Conservation (phyloP, 1,140 invertebrate genomes). For the Oscheius sp. region DNA sequence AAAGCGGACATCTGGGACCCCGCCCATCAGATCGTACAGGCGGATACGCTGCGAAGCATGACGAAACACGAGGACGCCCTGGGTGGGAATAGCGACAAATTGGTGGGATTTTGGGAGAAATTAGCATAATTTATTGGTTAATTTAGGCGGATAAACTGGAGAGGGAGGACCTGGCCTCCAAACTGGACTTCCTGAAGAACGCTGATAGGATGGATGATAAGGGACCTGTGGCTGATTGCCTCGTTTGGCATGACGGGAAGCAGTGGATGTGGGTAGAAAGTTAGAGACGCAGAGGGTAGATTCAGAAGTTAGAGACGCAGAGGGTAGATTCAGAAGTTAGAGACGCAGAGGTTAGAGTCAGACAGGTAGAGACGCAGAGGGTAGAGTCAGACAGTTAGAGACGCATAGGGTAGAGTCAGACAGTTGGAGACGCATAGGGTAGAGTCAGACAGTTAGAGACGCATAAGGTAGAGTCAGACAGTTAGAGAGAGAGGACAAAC, state of each 20-base stretch:
- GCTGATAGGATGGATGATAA: conserved; percentile 82
- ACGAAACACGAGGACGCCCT: conserved; percentile 66
- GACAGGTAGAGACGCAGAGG: no score
- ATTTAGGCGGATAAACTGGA: conserved; percentile 74
- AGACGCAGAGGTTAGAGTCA: no score
- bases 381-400: no score
- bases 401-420: no score
- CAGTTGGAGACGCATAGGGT: no score
- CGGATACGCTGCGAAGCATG: conserved; percentile 73
- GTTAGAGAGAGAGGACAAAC: no score
- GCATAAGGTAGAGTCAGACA: no score
- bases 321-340: no score
- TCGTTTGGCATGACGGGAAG: conserved; percentile 82
- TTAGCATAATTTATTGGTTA: conserved; percentile 35
- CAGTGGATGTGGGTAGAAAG: conserved; percentile 74
- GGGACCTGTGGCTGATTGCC: conserved; percentile 86
- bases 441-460: no score
- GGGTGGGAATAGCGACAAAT: conserved; percentile 62
- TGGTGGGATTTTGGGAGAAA: conserved; percentile 6
- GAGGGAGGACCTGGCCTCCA: conserved; percentile 84
- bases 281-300: no score
- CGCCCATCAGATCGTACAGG: conserved; percentile 74
- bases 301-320: no score
- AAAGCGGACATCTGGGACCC: conserved; percentile 83
- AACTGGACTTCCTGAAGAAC: conserved; percentile 76